These are phyloP conservation scores for Ceraclea dissimilis DNA, from an alignment of 2,888 invertebrate species.

Conservation along the genomic window DNA sequence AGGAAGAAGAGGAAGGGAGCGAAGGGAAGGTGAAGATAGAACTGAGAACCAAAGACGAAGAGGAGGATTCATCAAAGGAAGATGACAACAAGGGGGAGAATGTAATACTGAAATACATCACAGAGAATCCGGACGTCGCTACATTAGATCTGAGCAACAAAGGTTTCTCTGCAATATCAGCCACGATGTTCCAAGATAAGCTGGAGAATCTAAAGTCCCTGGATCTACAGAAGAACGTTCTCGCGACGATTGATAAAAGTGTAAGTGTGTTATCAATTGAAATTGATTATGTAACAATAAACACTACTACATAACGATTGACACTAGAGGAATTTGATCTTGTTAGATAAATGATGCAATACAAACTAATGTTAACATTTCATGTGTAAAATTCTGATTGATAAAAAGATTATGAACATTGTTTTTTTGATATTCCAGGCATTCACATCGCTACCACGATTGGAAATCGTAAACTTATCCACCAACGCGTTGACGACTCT, in stretches of 20 bases:
- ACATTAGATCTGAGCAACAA: constrained; percentile 10
- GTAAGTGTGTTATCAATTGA: constrained; percentile 15
- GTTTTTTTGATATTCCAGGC: constrained; percentile 23
- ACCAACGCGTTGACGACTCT: constrained; percentile 36
- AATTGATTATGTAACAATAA: too few species aligned
- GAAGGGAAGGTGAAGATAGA: neutral
- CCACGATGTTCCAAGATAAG: constrained; percentile 31
- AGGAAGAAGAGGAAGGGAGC: constrained; percentile 32
- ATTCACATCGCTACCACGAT: constrained; percentile 23
- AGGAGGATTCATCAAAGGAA: neutral
- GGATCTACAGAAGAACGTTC: constrained; percentile 38
- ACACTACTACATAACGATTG: too few species aligned
- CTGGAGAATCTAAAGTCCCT: constrained; percentile 35
- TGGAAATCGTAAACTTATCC: constrained; percentile 28
- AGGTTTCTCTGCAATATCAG: constrained; percentile 6
- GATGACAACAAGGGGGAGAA: neutral
- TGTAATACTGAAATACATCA: neutral
- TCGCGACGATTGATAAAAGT: constrained; percentile 13
- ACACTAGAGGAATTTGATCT: too few species aligned
- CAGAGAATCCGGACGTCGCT: neutral
- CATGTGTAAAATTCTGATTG: neutral
- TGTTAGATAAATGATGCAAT: too few species aligned
- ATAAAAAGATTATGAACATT: neutral
- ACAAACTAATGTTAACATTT: too few species aligned
- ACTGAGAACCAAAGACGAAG: neutral